phyloP scores from a whole-genome alignment of 2,797 vertebrate genomes.

The Crenuchus spilurus region DNA sequence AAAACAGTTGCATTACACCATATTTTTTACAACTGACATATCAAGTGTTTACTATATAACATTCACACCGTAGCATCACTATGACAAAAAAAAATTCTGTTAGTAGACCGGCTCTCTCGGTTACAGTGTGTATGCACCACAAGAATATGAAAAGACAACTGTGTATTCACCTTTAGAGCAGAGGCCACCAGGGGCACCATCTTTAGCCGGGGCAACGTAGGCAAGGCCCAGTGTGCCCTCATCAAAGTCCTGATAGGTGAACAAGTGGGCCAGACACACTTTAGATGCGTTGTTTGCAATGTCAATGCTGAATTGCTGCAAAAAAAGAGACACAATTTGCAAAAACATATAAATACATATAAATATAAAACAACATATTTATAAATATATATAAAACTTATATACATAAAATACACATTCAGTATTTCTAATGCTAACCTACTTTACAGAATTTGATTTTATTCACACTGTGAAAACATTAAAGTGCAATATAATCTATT shows the following conservation, averaged over 20 bases:
- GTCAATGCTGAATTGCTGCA: slow-evolving; percentile 94
- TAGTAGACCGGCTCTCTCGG: background rate
- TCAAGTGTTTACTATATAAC: no score
- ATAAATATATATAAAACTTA: no score
- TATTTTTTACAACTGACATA: no score
- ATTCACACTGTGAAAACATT: no score
- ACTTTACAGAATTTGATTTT: no score
- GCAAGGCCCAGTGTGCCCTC: slow-evolving; percentile 94
- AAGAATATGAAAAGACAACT: background rate
- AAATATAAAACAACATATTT: background rate
- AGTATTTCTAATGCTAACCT: no score
- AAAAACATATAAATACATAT: background rate
- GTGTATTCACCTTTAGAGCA: slow-evolving; percentile 87
- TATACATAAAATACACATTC: no score
- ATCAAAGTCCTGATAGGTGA: slow-evolving; percentile 98
- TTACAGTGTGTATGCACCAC: background rate
- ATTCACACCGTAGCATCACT: background rate
- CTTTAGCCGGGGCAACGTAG: slow-evolving; percentile 91
- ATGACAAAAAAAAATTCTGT: no score
- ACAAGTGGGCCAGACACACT: slow-evolving; percentile 95
- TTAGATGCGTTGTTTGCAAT: slow-evolving; percentile 89
- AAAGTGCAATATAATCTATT: no score
- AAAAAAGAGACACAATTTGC: slow-evolving; percentile 10
- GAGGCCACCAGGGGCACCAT: slow-evolving; percentile 90
- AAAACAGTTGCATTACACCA: background rate